Percentiles rank a stretch among this genome's conserved stretches.
Conservation (phyloP, 2,113 vertebrate species). For the Austrofundulus limnaeus region DNA sequence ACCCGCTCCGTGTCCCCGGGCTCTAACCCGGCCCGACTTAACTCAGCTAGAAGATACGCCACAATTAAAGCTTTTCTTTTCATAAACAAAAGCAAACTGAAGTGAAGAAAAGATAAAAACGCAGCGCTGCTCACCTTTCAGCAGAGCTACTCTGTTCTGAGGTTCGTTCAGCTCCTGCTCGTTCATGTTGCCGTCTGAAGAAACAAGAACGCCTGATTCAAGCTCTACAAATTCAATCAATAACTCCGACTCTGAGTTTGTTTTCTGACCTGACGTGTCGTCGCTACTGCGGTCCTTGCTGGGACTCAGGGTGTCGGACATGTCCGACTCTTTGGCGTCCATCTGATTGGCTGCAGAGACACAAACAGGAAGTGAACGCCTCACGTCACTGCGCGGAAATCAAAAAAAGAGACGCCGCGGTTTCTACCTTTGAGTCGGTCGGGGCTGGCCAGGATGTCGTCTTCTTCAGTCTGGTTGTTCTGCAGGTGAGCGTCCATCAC, state of each 20-base stretch:
- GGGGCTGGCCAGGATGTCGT: slow-evolving; percentile 75
- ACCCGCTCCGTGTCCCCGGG: slow-evolving; percentile 89
- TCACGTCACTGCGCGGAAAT: too few species aligned
- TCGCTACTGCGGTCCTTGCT: slow-evolving; percentile 98
- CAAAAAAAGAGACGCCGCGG: accelerated
- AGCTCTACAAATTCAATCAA: too few species aligned
- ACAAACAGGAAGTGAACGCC: not conserved
- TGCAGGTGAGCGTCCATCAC: slow-evolving; percentile 81
- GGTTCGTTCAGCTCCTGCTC: slow-evolving; percentile 95
- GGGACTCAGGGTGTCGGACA: slow-evolving; percentile 98
- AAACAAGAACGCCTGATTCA: not conserved
- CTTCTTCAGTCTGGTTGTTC: slow-evolving; percentile 78
- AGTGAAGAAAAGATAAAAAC: too few species aligned
- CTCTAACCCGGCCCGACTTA: slow-evolving; percentile 87
- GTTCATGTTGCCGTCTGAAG: slow-evolving; percentile 95
- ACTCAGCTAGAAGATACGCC: slow-evolving; percentile 80
- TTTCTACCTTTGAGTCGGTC: slow-evolving; percentile 75
- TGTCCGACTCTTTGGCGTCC: slow-evolving; percentile 92
- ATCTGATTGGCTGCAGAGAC: slow-evolving; percentile 85
- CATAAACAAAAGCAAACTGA: too few species aligned
- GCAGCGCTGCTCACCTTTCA: slow-evolving; percentile 86
- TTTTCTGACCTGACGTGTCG: slow-evolving; percentile 89
- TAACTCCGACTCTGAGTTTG: too few species aligned
- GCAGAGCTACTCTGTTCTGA: slow-evolving; percentile 89
- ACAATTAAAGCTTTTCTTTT: not conserved